A percentile compares a stretch with the other conserved stretches of the same genome.
Conservation (phyloP, 2,113 vertebrate genomes). For the Osmerus eperlanus region DNA sequence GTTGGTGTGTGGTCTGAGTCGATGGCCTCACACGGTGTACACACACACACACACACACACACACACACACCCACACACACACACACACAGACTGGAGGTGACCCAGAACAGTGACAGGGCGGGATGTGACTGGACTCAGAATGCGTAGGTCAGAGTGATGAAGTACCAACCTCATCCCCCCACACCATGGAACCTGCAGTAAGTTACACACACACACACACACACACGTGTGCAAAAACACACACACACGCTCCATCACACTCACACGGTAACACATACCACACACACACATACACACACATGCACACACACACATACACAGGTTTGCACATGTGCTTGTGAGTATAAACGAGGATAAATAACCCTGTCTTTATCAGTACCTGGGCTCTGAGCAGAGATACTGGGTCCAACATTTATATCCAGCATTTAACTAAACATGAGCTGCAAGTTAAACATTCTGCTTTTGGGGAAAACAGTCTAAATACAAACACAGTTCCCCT, state of each 20-base stretch:
- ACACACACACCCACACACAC: too few species aligned
- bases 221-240: neutral
- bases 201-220: constrained; percentile 63
- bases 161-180: constrained; percentile 65
- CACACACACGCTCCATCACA: neutral
- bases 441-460: neutral
- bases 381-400: neutral
- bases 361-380: constrained; percentile 36
- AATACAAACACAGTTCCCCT: neutral
- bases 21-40: constrained; percentile 36
- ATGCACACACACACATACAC: neutral
- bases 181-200: constrained; percentile 64
- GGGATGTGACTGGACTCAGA: constrained; percentile 66
- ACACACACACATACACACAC: neutral
- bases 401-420: neutral
- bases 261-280: neutral
- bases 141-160: constrained; percentile 64
- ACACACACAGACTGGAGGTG: constrained; percentile 68
- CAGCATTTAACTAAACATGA: neutral
- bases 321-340: neutral
- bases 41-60: constrained; percentile 36
- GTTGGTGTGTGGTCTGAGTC: constrained; percentile 47
- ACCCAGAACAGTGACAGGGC: constrained; percentile 53
- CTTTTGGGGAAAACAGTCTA: neutral
- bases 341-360: constrained; percentile 42